Conservation (phyloP, 37 sponge, comb jelly and placozoan species). For the Tethya wilhelma region DNA sequence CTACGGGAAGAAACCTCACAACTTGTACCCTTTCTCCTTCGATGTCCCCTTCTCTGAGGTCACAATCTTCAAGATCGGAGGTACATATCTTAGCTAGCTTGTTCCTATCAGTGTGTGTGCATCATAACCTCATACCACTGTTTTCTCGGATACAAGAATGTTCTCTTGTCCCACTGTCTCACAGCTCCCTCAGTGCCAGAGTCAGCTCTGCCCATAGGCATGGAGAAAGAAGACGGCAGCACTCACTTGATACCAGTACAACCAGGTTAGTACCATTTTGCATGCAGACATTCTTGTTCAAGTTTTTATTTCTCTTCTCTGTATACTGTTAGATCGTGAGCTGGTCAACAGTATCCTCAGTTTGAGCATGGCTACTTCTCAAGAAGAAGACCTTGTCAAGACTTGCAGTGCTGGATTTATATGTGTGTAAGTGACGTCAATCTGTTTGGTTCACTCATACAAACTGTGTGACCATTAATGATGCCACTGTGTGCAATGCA, state of each 20-base stretch:
- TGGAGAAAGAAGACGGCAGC: conserved; percentile 74
- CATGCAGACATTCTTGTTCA: neutral
- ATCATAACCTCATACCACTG: neutral
- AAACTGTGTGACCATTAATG: neutral
- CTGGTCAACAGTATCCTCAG: conserved; percentile 62
- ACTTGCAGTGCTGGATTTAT: conserved; percentile 74
- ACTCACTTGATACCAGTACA: conserved; percentile 68
- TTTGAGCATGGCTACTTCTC: conserved; percentile 80
- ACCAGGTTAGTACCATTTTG: conserved; percentile 37
- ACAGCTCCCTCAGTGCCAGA: conserved; percentile 78
- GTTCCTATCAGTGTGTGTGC: too few species aligned
- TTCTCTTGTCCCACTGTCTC: neutral
- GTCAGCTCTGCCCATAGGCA: conserved; percentile 82
- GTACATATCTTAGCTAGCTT: conserved; percentile 15
- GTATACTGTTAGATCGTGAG: conserved; percentile 35
- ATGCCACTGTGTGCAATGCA: conserved; percentile 31
- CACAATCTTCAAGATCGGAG: conserved; percentile 90
- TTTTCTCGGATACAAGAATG: neutral
- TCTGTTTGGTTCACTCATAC: neutral
- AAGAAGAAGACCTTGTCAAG: conserved; percentile 66
- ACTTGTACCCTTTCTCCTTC: conserved; percentile 83
- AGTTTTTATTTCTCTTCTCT: neutral
- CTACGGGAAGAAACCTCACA: conserved; percentile 77
- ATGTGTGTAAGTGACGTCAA: conserved; percentile 62
- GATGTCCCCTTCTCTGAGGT: conserved; percentile 86